Conservation (phyloP, 2,888 invertebrate species). For the Spialia ferax region DNA sequence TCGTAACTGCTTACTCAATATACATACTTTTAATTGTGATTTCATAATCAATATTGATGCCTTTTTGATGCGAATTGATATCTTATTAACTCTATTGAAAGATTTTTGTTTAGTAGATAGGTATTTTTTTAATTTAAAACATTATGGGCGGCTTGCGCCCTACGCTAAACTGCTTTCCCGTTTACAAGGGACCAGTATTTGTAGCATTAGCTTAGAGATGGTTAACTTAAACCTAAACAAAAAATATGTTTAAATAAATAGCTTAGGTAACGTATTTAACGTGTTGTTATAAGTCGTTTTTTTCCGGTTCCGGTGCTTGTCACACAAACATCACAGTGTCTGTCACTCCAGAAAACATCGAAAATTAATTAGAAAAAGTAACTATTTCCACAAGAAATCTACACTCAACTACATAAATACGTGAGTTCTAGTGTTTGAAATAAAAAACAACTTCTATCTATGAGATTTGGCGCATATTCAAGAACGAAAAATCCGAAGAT, state of each 20-base stretch:
- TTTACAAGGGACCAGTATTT: too few relatives aligned
- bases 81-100: too few relatives aligned
- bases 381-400: neutral
- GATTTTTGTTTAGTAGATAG: too few relatives aligned
- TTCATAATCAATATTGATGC: conserved; percentile 1
- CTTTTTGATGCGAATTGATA: too few relatives aligned
- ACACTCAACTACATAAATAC: neutral
- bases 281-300: too few relatives aligned
- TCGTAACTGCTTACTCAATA: neutral
- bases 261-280: too few relatives aligned
- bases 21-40: neutral
- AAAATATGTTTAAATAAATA: too few relatives aligned
- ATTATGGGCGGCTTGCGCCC: too few relatives aligned
- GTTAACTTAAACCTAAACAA: too few relatives aligned
- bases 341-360: neutral
- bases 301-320: conserved; percentile 5
- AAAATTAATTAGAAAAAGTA: neutral
- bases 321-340: neutral
- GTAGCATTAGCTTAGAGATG: too few relatives aligned
- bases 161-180: too few relatives aligned
- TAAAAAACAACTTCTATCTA: neutral
- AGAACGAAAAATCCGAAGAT: neutral
- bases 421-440: neutral
- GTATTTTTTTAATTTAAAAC: too few relatives aligned
- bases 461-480: neutral